Percentiles rank a stretch among this genome's conserved stretches.
These are phyloP conservation scores for Myotis yumanensis DNA, from an alignment of 2,113 vertebrate species.

Conservation along the genomic window DNA sequence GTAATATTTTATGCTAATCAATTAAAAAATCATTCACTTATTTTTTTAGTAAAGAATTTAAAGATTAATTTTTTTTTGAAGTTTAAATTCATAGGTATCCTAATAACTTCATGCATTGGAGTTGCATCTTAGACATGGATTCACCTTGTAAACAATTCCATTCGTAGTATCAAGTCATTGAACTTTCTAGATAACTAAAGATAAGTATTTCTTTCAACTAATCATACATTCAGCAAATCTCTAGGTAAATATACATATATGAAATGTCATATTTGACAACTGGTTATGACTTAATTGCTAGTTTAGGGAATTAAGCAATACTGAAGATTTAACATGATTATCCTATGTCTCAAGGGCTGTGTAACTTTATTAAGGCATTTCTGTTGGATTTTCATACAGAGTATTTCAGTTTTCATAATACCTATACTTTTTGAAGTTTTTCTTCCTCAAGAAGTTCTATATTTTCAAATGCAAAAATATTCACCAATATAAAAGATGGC, in stretches of 20 bases:
- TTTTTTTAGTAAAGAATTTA: conserved; percentile 31
- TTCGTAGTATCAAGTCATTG: conserved; percentile 10
- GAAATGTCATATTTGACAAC: conserved; percentile 44
- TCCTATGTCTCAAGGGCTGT: neutral
- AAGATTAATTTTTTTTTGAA: neutral
- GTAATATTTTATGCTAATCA: conserved; percentile 39
- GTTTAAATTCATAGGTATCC: conserved; percentile 17
- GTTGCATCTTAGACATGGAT: neutral
- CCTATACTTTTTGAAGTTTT: conserved; percentile 23
- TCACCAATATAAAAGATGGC: neutral
- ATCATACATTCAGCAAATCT: conserved; percentile 20
- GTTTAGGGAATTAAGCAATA: conserved; percentile 58
- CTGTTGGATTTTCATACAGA: conserved; percentile 22
- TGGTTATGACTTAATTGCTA: conserved; percentile 48
- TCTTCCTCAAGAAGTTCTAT: conserved; percentile 32
- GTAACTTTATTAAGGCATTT: conserved; percentile 44
- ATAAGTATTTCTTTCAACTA: conserved; percentile 63
- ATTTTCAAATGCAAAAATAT: conserved; percentile 58
- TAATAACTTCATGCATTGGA: conserved; percentile 4
- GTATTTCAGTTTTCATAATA: conserved; percentile 32
- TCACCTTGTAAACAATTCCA: conserved; percentile 47
- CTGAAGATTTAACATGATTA: conserved; percentile 53
- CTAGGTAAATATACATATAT: neutral
- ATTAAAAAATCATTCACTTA: neutral
- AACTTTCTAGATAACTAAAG: conserved; percentile 46